Evolutionary conservation across 2,113 vertebrate species (phyloP).

Genomic region (Siniperca chuatsi): DNA sequence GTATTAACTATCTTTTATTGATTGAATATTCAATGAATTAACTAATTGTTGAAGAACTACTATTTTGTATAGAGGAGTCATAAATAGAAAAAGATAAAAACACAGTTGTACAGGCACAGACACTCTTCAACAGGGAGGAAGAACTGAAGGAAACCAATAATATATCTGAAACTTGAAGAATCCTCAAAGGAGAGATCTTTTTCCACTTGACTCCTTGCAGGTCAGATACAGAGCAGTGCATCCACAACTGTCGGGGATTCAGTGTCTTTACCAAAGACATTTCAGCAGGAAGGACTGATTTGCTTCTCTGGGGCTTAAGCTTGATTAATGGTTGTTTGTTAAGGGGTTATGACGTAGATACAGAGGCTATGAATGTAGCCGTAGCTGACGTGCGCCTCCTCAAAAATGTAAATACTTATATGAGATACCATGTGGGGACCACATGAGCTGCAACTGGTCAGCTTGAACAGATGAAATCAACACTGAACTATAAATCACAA

Average conservation of each 20-base stretch:
- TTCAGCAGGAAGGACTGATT: not conserved
- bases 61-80: not conserved
- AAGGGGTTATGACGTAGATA: not conserved
- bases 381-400: not conserved
- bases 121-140: not conserved
- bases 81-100: not conserved
- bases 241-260: not conserved
- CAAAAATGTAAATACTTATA: too few species aligned
- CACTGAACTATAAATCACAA: too few species aligned
- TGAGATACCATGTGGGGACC: too few species aligned
- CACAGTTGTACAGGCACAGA: not conserved
- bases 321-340: not conserved
- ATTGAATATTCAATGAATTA: not conserved
- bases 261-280: not conserved
- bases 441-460: too few species aligned
- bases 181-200: slow-evolving; percentile 20
- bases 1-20: not conserved
- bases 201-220: slow-evolving; percentile 7
- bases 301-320: not conserved
- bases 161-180: slow-evolving; percentile 28
- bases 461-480: too few species aligned
- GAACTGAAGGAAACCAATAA: slow-evolving; percentile 12
- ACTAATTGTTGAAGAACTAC: not conserved
- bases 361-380: not conserved
- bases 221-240: slow-evolving; percentile 7